A percentile compares a stretch with the other conserved stretches of the same genome.
phyloP scores from a whole-genome alignment of 2,888 invertebrate species.

The Hirudinaria manillensis region DNA sequence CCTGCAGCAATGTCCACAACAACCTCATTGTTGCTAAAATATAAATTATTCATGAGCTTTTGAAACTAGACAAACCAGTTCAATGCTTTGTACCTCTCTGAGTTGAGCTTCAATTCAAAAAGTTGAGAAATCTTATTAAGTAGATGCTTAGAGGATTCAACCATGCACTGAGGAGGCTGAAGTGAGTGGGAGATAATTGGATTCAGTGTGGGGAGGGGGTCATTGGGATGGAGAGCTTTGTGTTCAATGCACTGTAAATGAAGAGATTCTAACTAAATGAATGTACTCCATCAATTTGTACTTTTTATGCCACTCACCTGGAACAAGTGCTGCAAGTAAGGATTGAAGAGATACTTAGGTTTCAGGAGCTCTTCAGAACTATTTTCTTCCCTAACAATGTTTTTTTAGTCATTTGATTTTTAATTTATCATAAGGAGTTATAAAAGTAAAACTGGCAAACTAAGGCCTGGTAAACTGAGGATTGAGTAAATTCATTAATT shows the following conservation, averaged over 20 bases:
- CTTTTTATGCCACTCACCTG: constrained; percentile 43
- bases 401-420: not conserved
- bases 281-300: not conserved
- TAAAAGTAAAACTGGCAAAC: too few relatives aligned
- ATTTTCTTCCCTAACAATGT: constrained; percentile 44
- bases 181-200: constrained; percentile 50
- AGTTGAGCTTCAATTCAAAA: constrained; percentile 47
- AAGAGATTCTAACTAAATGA: not conserved
- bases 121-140: constrained; percentile 46
- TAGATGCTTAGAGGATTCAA: constrained; percentile 40
- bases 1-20: too few relatives aligned
- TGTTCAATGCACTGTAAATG: constrained; percentile 58
- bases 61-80: too few relatives aligned
- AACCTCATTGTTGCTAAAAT: too few relatives aligned
- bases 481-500: not conserved
- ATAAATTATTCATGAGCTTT: too few relatives aligned
- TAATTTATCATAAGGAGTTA: too few relatives aligned
- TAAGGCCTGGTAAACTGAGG: too few relatives aligned
- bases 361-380: constrained; percentile 47
- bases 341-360: constrained; percentile 52
- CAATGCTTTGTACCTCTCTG: too few relatives aligned
- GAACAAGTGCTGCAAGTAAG: constrained; percentile 52
- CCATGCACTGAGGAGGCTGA: constrained; percentile 48
- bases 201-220: constrained; percentile 59
- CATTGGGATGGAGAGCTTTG: constrained; percentile 61